Conservation (phyloP, 2,888 invertebrate genomes). For the Thymelicus sylvestris region DNA sequence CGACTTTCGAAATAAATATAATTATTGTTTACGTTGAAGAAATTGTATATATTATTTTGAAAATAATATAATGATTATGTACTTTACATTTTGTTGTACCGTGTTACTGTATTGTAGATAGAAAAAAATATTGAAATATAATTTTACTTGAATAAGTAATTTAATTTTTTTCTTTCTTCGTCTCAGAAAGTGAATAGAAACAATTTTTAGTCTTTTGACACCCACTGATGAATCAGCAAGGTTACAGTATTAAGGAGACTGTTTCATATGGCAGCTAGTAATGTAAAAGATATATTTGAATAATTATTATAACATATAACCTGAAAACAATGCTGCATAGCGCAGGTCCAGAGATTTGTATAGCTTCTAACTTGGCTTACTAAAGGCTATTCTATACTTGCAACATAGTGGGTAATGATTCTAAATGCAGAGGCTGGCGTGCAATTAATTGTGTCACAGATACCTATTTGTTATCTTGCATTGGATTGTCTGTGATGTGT, state of each 20-base stretch:
- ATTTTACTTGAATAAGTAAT: neutral
- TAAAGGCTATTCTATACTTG: no score
- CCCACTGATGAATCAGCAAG: constrained; percentile 1
- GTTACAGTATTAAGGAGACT: constrained; percentile 9
- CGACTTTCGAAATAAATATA: neutral
- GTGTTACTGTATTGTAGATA: constrained; percentile 38
- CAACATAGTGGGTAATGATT: no score
- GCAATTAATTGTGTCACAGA: no score
- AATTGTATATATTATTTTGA: constrained; percentile 7
- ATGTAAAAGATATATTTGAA: neutral
- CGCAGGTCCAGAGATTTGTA: no score
- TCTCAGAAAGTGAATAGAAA: neutral
- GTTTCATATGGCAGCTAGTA: neutral
- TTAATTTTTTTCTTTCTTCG: neutral
- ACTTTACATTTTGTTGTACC: constrained; percentile 9
- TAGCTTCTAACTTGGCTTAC: no score
- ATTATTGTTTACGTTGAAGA: neutral
- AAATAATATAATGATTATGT: constrained; percentile 26
- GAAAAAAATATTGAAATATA: constrained; percentile 19
- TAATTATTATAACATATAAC: no score
- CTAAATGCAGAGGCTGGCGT: no score
- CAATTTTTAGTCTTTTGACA: no score
- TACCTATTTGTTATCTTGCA: no score
- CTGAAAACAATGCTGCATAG: no score
- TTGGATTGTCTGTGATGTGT: no score